Base-by-base conservation (phyloP, 2,888 invertebrate species). In the Drosophila conformis region DNA sequence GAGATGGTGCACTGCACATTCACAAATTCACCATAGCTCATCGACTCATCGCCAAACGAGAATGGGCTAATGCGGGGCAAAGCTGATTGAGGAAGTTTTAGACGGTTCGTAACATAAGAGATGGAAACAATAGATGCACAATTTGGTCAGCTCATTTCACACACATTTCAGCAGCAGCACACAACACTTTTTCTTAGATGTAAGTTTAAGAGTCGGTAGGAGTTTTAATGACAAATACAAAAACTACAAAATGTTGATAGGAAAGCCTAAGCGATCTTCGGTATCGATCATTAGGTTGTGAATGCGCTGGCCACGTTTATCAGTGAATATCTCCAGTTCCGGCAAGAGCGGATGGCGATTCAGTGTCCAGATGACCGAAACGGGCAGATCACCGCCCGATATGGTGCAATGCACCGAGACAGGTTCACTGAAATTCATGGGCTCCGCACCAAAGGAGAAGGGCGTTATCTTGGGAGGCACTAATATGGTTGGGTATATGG, bases 351-450 rank as follows among this genome's bases (percentile, higher is more conserved):
- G 94, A 93, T 92, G 92, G 27, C 94, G 94, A 89, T 95, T 95
- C 74, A 96, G 94, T 78, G 95, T 94, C 97, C 97, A 98, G 59
- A 94, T 94, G 73, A 97, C 95, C 75, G 94, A 95, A 74, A 97
- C 94, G 15, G 97, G 97, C 82, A 96, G 94, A 94, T 97, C 97
- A 73, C 97, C 97, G 90, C 96, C 95, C 75, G 96, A 94, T 79
- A 96, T 95, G 62, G 95, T 95, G 93, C 96, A 96, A 86, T 93
- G 93, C 33, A 94, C 92, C 38, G 94, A 93, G n/a, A 94, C 94
- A n/a, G 93, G 91, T 63, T 96, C 96, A 69, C 96, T 96, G 80
- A 95, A 95, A 92, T 95, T 95, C 92, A 95, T 95, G 59, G 95
- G 95, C 83, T 95, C 95, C 89, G 96, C 95, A 90, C 96, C 96